Percentiles rank a stretch among this genome's conserved stretches.
phyloP scores from a whole-genome alignment of 2,888 invertebrate genomes.

The Dermolepida albohirtum region DNA sequence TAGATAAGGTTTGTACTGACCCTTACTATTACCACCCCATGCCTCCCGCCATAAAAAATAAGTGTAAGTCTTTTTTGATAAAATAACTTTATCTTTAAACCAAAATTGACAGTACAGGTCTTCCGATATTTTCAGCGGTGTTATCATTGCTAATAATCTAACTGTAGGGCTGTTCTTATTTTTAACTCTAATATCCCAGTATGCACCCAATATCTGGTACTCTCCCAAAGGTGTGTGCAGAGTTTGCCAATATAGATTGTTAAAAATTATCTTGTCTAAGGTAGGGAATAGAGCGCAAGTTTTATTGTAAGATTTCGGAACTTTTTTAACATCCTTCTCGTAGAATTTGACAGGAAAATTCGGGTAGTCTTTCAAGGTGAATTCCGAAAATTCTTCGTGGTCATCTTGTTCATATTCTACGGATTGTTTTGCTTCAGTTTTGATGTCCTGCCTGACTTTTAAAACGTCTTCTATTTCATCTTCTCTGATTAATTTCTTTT shows the following conservation, averaged over 20 bases:
- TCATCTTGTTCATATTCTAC: not conserved
- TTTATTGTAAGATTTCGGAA: conserved; percentile 75
- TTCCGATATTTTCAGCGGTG: conserved; percentile 86
- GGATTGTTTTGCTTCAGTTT: too few relatives aligned
- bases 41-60: conserved; percentile 96
- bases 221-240: conserved; percentile 84
- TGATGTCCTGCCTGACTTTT: too few relatives aligned
- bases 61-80: conserved; percentile 86
- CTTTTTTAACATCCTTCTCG: conserved; percentile 83
- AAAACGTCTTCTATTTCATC: too few relatives aligned
- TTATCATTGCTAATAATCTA: conserved; percentile 86
- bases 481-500: too few relatives aligned
- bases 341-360: conserved; percentile 76
- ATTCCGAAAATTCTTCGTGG: not conserved
- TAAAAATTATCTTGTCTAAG: conserved; percentile 90
- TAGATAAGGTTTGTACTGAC: conserved; percentile 86
- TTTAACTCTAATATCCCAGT: conserved; percentile 83
- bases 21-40: conserved; percentile 91
- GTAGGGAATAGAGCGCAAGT: conserved; percentile 88
- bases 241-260: conserved; percentile 94
- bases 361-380: conserved; percentile 20
- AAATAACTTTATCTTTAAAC: conserved; percentile 86
- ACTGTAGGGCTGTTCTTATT: conserved; percentile 86
- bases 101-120: conserved; percentile 89
- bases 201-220: conserved; percentile 91